These are phyloP conservation scores for Toxotes chatareus DNA, from an alignment of 2,113 vertebrate genomes.

Conservation along the genomic window DNA sequence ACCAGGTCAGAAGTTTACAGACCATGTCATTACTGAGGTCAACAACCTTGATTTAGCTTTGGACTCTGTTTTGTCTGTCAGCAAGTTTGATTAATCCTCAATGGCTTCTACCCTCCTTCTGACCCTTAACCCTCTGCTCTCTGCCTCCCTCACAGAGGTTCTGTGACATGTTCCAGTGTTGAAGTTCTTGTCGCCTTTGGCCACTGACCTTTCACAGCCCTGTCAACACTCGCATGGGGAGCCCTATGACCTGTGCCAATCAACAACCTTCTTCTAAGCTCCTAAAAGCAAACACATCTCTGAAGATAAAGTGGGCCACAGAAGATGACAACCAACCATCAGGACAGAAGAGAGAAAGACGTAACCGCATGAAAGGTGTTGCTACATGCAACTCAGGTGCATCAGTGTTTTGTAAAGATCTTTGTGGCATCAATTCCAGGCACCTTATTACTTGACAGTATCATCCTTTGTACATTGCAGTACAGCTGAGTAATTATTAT, in stretches of 20 bases:
- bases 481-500: conserved; percentile 67
- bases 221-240: conserved; percentile 41
- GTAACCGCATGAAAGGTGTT: conserved; percentile 32
- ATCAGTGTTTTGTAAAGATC: conserved; percentile 60
- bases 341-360: conserved; percentile 30
- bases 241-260: conserved; percentile 72
- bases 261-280: conserved; percentile 58
- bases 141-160: conserved; percentile 76
- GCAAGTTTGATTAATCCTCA: conserved; percentile 4
- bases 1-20: conserved; percentile 51
- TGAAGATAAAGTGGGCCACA: conserved; percentile 27
- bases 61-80: conserved; percentile 10
- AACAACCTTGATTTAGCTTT: not conserved
- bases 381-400: conserved; percentile 31
- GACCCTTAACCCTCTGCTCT: conserved; percentile 39
- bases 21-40: conserved; percentile 12
- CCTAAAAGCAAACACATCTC: conserved; percentile 52
- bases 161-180: conserved; percentile 73
- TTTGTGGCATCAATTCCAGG: conserved; percentile 64
- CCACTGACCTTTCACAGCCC: conserved; percentile 38
- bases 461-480: conserved; percentile 78
- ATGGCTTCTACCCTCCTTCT: not conserved
- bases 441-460: conserved; percentile 87
- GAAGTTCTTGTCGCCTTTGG: conserved; percentile 40
- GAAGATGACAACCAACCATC: conserved; percentile 43